Evolutionary conservation across 2,888 invertebrate genomes (phyloP), one percentile per base, ranked within the genome.

Genomic region (Parnassius mnemosyne): DNA sequence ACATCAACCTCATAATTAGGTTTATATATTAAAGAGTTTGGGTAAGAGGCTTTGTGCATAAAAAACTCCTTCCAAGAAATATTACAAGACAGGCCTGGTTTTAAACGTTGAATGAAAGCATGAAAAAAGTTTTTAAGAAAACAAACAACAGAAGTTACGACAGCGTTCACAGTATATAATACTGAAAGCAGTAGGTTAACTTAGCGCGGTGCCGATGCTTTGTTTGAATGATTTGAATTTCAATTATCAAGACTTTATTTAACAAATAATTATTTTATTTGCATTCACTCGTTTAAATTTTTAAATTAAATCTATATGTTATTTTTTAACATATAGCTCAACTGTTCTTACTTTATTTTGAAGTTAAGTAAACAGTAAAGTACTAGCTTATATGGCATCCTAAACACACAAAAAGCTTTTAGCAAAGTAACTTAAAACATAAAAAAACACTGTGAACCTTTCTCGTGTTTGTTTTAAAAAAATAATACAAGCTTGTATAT

Each of bases 341-440:
- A n/a, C n/a, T 46, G n/a, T 46, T 46, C n/a, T n/a, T 12, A 10
- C 51, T 49, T n/a, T 49, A n/a, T n/a, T 49, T 49, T 11, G 49
- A 49, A 49, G 49, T 44, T 3, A 44, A 44, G 49, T 20, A 9
- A 20, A 51, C 25, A 20, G 34, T 34, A 34, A 34, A 34, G 34
- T 7, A 34, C n/a, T 11, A 10, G 10, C 16, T 44, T 58, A 51
- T 25, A 41, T 53, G 16, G 34, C 46, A 47, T 46, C 59, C 47
- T 59, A 59, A 59, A 53, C 53, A 59, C 46, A 53, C 44, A 41
- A 53, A 57, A 57, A 57, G 57, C 57, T 57, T 57, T 57, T 50
- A 57, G 41, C 42, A 13, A 42, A 49, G 42, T 10, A 57, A 42
- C 47, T 42, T 16, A 49, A 16, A 57, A 50, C 41, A 42, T n/a